A percentile compares a stretch with the other conserved stretches of the same genome.
phyloP scores from a whole-genome alignment of 2,113 vertebrate species.

The Cyphomyrus plagiostoma region DNA sequence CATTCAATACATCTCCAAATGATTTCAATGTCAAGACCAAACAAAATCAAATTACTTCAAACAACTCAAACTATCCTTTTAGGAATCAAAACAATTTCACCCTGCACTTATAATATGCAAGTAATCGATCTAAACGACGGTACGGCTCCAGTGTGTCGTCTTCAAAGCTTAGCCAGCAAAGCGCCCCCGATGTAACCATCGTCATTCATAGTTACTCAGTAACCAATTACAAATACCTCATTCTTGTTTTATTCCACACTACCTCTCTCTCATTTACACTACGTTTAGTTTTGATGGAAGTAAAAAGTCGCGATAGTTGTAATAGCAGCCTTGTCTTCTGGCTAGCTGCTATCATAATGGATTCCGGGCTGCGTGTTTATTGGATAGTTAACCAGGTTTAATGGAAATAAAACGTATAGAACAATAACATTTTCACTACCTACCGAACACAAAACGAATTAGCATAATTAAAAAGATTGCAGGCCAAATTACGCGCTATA shows the following conservation, averaged over 20 bases:
- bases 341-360: background rate
- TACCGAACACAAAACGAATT: background rate
- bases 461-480: background rate
- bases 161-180: background rate
- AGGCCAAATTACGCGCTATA: background rate
- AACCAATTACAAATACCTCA: background rate
- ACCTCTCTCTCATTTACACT: background rate
- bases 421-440: background rate
- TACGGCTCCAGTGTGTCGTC: background rate
- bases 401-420: background rate
- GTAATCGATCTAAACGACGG: background rate
- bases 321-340: background rate
- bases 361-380: background rate
- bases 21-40: background rate
- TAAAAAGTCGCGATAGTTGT: background rate
- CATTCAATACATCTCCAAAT: background rate
- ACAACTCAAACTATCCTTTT: background rate
- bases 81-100: background rate
- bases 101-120: background rate
- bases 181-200: background rate
- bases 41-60: background rate
- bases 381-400: background rate
- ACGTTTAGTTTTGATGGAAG: background rate
- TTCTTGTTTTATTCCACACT: background rate
- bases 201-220: background rate